Percentiles rank a stretch among this genome's conserved stretches.
Conservation (phyloP, 2,113 vertebrate genomes). For the Panurus biarmicus region DNA sequence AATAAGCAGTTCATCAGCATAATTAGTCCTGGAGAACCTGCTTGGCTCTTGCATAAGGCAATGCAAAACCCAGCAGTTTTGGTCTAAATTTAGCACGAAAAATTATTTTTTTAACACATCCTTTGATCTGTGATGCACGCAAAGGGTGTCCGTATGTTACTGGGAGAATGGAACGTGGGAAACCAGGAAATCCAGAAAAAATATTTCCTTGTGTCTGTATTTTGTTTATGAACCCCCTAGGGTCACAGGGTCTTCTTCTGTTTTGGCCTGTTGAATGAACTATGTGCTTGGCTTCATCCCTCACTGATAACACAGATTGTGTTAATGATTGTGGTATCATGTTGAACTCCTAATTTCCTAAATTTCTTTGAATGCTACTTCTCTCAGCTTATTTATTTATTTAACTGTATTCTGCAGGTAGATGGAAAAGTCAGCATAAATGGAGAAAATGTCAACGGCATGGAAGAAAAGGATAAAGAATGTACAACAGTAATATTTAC, state of each 20-base stretch:
- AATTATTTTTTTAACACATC: neutral
- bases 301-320: neutral
- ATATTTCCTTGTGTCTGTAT: neutral
- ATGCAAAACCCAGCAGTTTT: neutral
- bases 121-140: neutral
- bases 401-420: slow-evolving; percentile 67
- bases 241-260: neutral
- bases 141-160: neutral
- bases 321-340: neutral
- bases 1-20: neutral
- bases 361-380: neutral
- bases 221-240: neutral
- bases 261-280: neutral
- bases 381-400: slow-evolving; percentile 5
- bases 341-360: neutral
- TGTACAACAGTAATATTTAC: neutral
- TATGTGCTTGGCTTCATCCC: neutral
- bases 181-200: neutral
- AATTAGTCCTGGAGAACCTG: neutral
- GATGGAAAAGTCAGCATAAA: slow-evolving; percentile 82
- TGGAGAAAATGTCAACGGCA: slow-evolving; percentile 63
- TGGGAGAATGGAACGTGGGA: neutral
- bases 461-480: slow-evolving; percentile 65
- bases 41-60: neutral
- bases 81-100: neutral